Evolutionary conservation across 2,113 vertebrate species (phyloP).

Genomic region (Ailurus styani): DNA sequence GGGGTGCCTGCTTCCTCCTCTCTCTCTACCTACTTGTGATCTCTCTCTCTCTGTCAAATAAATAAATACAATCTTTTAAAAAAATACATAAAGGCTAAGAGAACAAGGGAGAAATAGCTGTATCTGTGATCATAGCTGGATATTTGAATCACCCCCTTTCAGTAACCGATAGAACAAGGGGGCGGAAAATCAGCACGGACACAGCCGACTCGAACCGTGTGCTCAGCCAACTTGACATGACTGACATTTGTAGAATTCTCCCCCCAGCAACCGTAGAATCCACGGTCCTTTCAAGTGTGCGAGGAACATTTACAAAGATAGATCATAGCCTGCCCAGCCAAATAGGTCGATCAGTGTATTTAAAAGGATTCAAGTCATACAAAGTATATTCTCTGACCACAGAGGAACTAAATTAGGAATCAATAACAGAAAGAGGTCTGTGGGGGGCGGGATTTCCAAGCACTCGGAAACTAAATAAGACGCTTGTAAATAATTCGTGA

Average conservation of each 20-base stretch:
- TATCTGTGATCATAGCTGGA: fast-evolving
- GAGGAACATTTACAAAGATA: background rate
- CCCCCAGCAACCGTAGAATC: background rate
- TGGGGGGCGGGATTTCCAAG: background rate
- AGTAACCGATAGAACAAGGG: background rate
- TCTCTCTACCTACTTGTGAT: too few relatives aligned
- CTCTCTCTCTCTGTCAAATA: too few relatives aligned
- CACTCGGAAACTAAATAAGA: background rate
- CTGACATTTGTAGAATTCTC: background rate
- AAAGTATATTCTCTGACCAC: background rate
- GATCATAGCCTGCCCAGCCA: background rate
- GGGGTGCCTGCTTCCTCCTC: too few relatives aligned
- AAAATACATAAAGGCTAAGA: background rate
- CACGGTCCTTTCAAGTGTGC: background rate
- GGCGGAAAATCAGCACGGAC: background rate
- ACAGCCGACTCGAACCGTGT: fast-evolving
- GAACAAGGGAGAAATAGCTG: background rate
- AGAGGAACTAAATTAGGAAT: background rate
- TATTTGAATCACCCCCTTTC: background rate
- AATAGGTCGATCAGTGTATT: background rate
- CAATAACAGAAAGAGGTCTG: background rate
- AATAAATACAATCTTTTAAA: too few relatives aligned
- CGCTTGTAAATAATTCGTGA: background rate
- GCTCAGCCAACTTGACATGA: background rate
- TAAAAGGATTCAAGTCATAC: background rate